These are phyloP conservation scores for Drosophila nikananu DNA, from an alignment of 1,140 invertebrate genomes.

Conservation along the genomic window DNA sequence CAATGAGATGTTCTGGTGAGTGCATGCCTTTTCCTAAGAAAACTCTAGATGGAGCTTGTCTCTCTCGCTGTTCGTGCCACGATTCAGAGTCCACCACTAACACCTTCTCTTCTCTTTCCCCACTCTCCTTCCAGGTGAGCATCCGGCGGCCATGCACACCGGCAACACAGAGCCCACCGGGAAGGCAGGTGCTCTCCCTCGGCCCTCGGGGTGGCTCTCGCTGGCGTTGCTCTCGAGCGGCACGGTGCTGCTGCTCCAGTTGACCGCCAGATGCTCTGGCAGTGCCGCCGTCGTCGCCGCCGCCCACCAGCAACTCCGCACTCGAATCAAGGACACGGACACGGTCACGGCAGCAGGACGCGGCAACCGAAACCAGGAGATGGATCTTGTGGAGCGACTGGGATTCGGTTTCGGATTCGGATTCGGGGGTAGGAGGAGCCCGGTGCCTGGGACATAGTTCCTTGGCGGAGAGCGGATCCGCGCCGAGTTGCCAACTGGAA, in stretches of 20 bases:
- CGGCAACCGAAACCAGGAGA: background rate
- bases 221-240: conserved; percentile 56
- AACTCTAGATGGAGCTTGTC: background rate
- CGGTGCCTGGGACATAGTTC: conserved; percentile 57
- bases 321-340: conserved; percentile 11
- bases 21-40: background rate
- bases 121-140: conserved; percentile 88
- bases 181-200: conserved; percentile 63
- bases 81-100: background rate
- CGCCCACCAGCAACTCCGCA: background rate
- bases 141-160: conserved; percentile 92
- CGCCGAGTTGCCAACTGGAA: conserved; percentile 48
- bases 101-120: background rate
- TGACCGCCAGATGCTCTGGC: conserved; percentile 12
- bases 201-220: conserved; percentile 53
- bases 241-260: conserved; percentile 39
- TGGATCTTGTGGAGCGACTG: background rate
- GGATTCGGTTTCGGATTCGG: background rate
- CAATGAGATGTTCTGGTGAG: no score
- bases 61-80: background rate
- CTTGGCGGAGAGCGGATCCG: conserved; percentile 2
- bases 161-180: conserved; percentile 86
- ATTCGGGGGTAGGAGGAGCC: background rate
- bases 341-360: conserved; percentile 11
- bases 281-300: conserved; percentile 1